A percentile compares a stretch with the other conserved stretches of the same genome.
Evolutionary conservation across 2,888 invertebrate species (phyloP).

Genomic region (Brenthis hecate): DNA sequence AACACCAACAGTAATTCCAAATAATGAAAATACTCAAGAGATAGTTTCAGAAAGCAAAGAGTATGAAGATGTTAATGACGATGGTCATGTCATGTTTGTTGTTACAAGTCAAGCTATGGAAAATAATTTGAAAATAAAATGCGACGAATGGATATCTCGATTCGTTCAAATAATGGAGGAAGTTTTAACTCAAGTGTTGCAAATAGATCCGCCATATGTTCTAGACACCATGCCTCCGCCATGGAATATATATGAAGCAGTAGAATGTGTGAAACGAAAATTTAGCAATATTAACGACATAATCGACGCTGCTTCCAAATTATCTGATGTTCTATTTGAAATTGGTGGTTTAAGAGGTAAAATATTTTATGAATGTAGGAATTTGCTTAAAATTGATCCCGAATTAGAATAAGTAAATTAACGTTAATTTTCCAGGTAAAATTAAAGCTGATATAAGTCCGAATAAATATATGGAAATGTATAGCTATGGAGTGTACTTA

Average conservation of each 20-base stretch:
- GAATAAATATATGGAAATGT: constrained; percentile 74
- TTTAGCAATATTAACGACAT: constrained; percentile 49
- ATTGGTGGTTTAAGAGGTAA: constrained; percentile 58
- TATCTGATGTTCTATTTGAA: constrained; percentile 52
- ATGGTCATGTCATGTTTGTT: constrained; percentile 54
- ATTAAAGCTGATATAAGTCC: constrained; percentile 73
- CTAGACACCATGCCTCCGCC: constrained; percentile 55
- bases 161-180: constrained; percentile 74
- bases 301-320: constrained; percentile 54
- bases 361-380: constrained; percentile 14
- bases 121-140: constrained; percentile 54
- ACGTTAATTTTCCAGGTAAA: constrained; percentile 66
- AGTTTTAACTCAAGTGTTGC: constrained; percentile 58
- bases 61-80: constrained; percentile 12
- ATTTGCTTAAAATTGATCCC: constrained; percentile 12
- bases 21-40: background rate
- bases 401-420: background rate
- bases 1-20: background rate
- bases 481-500: constrained; percentile 77
- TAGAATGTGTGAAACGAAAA: constrained; percentile 58
- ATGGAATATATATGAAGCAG: constrained; percentile 65
- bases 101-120: constrained; percentile 56
- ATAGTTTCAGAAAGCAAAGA: background rate
- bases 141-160: constrained; percentile 68
- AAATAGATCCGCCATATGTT: constrained; percentile 48